A percentile compares a stretch with the other conserved stretches of the same genome.
phyloP scores from a whole-genome alignment of 2,797 vertebrate species.

The Cyprinodon diabolis region DNA sequence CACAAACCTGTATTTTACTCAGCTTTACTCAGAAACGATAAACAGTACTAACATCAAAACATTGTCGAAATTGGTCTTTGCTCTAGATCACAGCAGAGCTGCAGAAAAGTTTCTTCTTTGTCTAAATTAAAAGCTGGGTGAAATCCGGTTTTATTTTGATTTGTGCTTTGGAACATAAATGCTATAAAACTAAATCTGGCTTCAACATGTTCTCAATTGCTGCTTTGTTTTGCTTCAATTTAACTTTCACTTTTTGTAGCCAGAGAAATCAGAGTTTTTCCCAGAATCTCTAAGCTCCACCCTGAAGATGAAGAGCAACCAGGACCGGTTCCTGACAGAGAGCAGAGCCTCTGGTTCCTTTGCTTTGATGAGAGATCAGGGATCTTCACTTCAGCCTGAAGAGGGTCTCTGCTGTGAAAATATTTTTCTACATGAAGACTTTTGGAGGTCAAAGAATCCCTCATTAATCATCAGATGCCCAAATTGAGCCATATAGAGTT shows the following conservation, averaged over 20 bases:
- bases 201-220: neutral
- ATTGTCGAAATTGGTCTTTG: too few species aligned
- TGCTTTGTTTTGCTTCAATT: neutral
- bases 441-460: neutral
- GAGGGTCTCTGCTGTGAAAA: too few species aligned
- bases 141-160: neutral
- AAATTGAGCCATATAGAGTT: neutral
- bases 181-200: neutral
- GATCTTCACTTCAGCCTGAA: too few species aligned
- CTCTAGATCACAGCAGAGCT: too few species aligned
- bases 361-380: neutral
- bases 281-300: neutral
- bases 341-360: neutral
- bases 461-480: neutral
- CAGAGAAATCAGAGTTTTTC: neutral
- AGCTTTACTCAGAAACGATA: too few species aligned
- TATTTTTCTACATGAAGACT: neutral
- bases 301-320: neutral
- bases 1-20: too few species aligned
- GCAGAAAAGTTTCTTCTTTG: too few species aligned
- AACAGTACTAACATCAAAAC: too few species aligned
- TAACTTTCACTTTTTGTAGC: neutral
- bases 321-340: neutral
- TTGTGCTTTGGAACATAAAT: neutral
- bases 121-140: neutral